phyloP scores from a whole-genome alignment of 2,113 vertebrate species.

The Prolemur simus region DNA sequence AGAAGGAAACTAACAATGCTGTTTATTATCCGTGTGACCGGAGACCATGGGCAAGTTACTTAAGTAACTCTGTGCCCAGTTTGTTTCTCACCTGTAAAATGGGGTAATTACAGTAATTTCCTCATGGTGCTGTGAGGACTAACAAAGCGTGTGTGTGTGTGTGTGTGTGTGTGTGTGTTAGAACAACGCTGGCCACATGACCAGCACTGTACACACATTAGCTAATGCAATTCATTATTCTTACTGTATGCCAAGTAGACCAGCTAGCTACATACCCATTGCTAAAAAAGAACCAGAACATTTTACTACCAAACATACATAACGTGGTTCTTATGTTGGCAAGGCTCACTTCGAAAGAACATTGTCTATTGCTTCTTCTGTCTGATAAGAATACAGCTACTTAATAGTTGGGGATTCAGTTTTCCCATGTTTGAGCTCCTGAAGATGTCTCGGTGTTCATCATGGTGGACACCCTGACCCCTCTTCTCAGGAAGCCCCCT shows the following conservation, averaged over 20 bases:
- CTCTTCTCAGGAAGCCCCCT: not conserved
- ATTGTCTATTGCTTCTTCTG: not conserved
- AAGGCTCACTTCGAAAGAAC: not conserved
- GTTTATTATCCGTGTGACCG: not conserved
- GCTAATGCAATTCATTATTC: not conserved
- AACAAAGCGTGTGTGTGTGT: not conserved
- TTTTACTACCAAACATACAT: not conserved
- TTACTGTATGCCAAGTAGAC: not conserved
- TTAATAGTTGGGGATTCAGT: too few relatives aligned
- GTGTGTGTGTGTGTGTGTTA: not conserved
- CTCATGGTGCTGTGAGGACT: not conserved
- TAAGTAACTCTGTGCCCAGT: not conserved
- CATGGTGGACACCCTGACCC: accelerated
- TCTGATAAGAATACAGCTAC: not conserved
- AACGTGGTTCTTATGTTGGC: not conserved
- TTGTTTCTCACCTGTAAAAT: not conserved
- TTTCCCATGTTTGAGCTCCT: too few relatives aligned
- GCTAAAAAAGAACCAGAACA: too few relatives aligned
- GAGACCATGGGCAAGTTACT: accelerated
- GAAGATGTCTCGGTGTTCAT: not conserved
- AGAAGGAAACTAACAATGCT: not conserved
- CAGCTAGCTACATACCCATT: too few relatives aligned
- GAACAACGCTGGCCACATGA: too few relatives aligned
- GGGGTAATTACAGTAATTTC: not conserved
- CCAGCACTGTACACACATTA: not conserved